A percentile compares a stretch with the other conserved stretches of the same genome.
Evolutionary conservation across 2,797 vertebrate genomes (phyloP).

Genomic region (Eulemur rubriventer): DNA sequence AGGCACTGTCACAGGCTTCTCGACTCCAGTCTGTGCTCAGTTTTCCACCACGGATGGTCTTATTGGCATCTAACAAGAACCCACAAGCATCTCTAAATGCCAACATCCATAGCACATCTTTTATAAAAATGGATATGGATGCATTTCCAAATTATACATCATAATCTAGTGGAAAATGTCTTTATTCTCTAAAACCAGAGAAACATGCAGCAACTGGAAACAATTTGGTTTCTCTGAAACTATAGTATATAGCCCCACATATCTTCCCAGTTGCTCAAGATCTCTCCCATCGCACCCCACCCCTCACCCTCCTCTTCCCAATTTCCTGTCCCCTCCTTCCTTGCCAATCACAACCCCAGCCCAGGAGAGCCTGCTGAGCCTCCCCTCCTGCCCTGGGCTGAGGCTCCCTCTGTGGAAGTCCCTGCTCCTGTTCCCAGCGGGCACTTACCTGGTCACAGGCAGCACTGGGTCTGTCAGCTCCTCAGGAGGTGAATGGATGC

Average conservation of each 20-base stretch:
- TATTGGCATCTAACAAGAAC: not conserved
- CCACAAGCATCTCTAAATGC: not conserved
- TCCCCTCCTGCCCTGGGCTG: not conserved
- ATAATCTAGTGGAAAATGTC: not conserved
- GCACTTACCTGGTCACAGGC: not conserved
- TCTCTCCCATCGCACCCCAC: not conserved
- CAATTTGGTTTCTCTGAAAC: not conserved
- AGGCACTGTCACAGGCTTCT: not conserved
- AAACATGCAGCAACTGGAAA: not conserved
- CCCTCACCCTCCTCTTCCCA: not conserved
- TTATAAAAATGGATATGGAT: not conserved
- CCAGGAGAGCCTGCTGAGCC: accelerated
- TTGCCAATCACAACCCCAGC: not conserved
- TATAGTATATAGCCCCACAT: not conserved
- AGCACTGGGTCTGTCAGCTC: not conserved
- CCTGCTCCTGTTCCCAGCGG: not conserved
- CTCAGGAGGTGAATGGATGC: not conserved
- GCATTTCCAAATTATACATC: not conserved
- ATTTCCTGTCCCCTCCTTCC: not conserved
- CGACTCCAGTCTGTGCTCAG: no score
- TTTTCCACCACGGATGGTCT: not conserved
- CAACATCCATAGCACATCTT: not conserved
- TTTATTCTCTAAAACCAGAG: not conserved
- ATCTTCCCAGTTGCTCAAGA: not conserved
- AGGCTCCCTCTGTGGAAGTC: not conserved